Conservation (phyloP, 2,888 invertebrate genomes). For the Caenorhabditis wallacei region DNA sequence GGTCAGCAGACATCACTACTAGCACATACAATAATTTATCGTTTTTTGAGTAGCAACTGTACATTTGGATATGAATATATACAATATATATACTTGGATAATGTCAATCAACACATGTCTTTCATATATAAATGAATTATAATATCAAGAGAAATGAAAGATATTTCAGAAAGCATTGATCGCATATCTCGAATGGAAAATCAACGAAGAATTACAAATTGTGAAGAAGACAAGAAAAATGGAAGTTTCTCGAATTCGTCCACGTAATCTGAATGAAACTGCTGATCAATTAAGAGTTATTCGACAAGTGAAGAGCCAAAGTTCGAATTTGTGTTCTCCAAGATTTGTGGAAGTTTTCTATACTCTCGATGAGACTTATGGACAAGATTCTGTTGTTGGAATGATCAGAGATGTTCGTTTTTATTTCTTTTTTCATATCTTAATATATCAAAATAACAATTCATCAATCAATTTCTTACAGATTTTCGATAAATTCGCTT, state of each 20-base stretch:
- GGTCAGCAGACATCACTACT: conserved; percentile 44
- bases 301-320: conserved; percentile 30
- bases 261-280: conserved; percentile 64
- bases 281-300: conserved; percentile 50
- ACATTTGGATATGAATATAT: neutral
- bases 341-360: conserved; percentile 67
- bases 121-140: neutral
- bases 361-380: conserved; percentile 70
- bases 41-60: conserved; percentile 30
- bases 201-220: conserved; percentile 71
- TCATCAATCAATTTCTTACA: no score
- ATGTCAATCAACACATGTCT: no score
- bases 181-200: conserved; percentile 73
- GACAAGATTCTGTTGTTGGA: conserved; percentile 65
- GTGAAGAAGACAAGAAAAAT: conserved; percentile 65
- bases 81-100: neutral
- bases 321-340: conserved; percentile 41
- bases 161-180: conserved; percentile 71
- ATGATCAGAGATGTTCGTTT: conserved; percentile 69
- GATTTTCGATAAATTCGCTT: conserved; percentile 68
- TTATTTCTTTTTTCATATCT: no score
- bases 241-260: conserved; percentile 56
- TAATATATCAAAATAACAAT: no score
- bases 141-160: neutral
- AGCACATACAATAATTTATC: conserved; percentile 32